Base-by-base conservation (phyloP, 2,113 vertebrate species). In the Oxyruncus cristatus region DNA sequence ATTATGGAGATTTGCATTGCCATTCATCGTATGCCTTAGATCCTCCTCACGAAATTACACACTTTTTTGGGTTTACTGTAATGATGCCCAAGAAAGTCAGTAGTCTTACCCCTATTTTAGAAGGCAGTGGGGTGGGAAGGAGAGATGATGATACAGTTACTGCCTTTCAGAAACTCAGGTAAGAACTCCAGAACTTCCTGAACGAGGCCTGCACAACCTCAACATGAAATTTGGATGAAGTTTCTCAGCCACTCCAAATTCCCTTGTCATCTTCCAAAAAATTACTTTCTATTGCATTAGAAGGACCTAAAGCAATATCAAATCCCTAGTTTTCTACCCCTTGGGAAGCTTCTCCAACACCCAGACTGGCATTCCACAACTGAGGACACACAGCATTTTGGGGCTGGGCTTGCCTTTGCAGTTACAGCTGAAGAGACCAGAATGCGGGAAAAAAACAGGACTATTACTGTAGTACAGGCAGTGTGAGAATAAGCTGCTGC, bases 251-350 rank as follows among this genome's bases (percentile, higher is more conserved):
- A 1, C 23, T 6, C 6, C 2, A 61, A 78, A 44, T 44, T 55
- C 56, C 28, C 47, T 75, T n/a, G 5, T 15, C 16, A 55, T 14
- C 35, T 30, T 17, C 10, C 8, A 9, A 53, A 42, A 89, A 71
- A n/a, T 8, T 1, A 14, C 9, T 30, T 2, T 30, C 1, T 23
- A 3, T 32, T 37, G 37, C 35, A 15, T 23, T 1, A 44, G 37
- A 74, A 37, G 27, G 16, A 39, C 14, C 39, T 49, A 46, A 80
- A 50, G 21, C 47, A 22, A 33, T 1, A 7, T 7, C 21, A 53
- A 91, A 55, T 20, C 33, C 22, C 22, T 46, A 7, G 6, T 24
- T 82, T 85, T 41, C 42, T 33, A 4, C 19, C 33, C 12, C 35
- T 59, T 26, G 14, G 35, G 11, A 62, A 82, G 21, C 3, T 35